Evolutionary conservation across 2,797 vertebrate genomes (phyloP).

Genomic region (Phrynocephalus vlangalii): DNA sequence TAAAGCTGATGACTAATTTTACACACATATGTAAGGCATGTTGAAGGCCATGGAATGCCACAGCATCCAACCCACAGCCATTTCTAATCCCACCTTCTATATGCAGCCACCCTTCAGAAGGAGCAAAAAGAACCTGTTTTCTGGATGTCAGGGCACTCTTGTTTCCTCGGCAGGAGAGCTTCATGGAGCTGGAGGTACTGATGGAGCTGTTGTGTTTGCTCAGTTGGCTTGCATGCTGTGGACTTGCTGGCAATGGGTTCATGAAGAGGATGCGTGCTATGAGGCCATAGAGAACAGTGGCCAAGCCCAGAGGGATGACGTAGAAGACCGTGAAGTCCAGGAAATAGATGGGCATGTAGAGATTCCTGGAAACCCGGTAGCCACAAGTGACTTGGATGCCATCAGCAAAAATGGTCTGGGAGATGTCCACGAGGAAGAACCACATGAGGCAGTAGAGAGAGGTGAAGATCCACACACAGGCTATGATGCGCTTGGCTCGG

Average conservation of each 20-base stretch:
- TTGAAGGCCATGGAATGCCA: background rate
- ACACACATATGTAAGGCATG: background rate
- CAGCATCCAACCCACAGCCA: background rate
- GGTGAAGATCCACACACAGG: conserved; percentile 87
- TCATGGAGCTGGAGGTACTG: conserved; percentile 53
- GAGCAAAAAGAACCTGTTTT: conserved; percentile 83
- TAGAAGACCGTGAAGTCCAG: conserved; percentile 90
- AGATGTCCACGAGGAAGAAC: conserved; percentile 90
- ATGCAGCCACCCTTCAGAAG: background rate
- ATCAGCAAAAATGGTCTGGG: conserved; percentile 82
- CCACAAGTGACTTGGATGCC: conserved; percentile 85
- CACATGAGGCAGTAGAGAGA: conserved; percentile 89
- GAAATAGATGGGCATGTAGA: conserved; percentile 91
- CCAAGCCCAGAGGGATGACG: conserved; percentile 81
- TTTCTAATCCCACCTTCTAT: background rate
- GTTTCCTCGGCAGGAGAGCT: conserved; percentile 61
- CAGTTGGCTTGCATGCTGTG: conserved; percentile 69
- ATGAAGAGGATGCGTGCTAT: conserved; percentile 86
- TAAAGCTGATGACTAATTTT: background rate
- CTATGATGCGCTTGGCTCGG: conserved; percentile 87
- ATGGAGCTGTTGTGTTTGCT: conserved; percentile 77
- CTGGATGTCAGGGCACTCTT: conserved; percentile 81
- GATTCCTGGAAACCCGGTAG: conserved; percentile 86
- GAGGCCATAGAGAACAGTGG: conserved; percentile 84
- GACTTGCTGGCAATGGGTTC: conserved; percentile 79